Evolutionary conservation across 2,888 invertebrate species (phyloP), one percentile per base, ranked within the genome.

Genomic region (Acrocera orbiculus): DNA sequence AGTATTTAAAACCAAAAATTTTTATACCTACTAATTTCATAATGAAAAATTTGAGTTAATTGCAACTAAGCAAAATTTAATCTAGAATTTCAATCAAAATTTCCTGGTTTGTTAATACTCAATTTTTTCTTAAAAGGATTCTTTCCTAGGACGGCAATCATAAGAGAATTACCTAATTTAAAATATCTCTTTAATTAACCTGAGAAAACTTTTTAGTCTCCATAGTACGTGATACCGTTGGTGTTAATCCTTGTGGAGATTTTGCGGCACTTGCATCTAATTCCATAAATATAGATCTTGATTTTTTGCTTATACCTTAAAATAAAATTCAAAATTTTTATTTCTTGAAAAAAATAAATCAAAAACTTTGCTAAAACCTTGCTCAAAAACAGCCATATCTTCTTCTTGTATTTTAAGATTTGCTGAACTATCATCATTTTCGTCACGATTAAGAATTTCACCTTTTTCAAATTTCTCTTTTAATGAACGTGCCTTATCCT

Each of bases 271-370:
- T 44, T 1, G 85, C 83, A 54, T 89, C 87, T 44, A 89, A 61
- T 58, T 87, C 80, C 61, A 83, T 61, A 61, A 89, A 89, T 42
- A 87, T 70, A 16, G 78, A 81, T 11, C 87, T 72, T 0, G 87
- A 87, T 54, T 82, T 80, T 62, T 82, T 83, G 49, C 82, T 79
- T 44, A 86, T 82, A 44, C 79, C 86, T 82, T n/a, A n/a, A n/a
- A n/a, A n/a, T n/a, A n/a, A n/a, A n/a, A n/a, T n/a, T n/a, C n/a
- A 16, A 4, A 27, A 27, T 17, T 17, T 16, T 16, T 29, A 6
- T 10, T 17, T 32, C 14, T 4, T 32, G 3, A 9, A 11, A 25
- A 14, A 10, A 30, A n/a, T 35, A 27, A 39, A 10, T 35, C 30
- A 16, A 19, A n/a, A 9, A n/a, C 11, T 26, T 26, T 14, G 20